Evolutionary conservation across 2,797 vertebrate species (phyloP).

Genomic region (Lepus oiostolus): DNA sequence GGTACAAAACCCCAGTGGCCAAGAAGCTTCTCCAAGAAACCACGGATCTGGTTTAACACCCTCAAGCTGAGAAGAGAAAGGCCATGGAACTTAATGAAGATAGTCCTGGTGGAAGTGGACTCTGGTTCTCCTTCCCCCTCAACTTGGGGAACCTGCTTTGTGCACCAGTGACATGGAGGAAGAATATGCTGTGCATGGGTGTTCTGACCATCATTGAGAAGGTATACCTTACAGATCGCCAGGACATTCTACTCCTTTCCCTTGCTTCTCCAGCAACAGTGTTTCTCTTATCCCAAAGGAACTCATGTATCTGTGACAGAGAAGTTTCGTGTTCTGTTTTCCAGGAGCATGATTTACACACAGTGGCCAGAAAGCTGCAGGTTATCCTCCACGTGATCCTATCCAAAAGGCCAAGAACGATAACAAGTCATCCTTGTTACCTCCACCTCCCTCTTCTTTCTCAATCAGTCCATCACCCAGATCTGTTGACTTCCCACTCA

Average conservation of each 20-base stretch:
- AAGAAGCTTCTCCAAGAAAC: not conserved
- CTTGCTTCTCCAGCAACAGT: not conserved
- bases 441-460: not conserved
- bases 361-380: not conserved
- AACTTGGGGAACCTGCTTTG: not conserved
- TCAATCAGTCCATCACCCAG: not conserved
- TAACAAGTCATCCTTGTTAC: not conserved
- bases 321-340: not conserved
- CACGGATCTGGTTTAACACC: not conserved
- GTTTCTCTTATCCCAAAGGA: not conserved
- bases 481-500: not conserved
- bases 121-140: not conserved
- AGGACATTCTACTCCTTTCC: not conserved
- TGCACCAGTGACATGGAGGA: not conserved
- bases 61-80: not conserved
- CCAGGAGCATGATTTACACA: not conserved
- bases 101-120: not conserved
- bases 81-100: not conserved
- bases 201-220: not conserved
- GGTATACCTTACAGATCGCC: not conserved
- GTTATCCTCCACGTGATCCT: too few species aligned
- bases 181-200: not conserved
- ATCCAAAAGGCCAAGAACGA: too few species aligned
- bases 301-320: not conserved
- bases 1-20: not conserved